Evolutionary conservation across 1,140 invertebrate genomes (phyloP).

Genomic region (Camponotus floridanus): DNA sequence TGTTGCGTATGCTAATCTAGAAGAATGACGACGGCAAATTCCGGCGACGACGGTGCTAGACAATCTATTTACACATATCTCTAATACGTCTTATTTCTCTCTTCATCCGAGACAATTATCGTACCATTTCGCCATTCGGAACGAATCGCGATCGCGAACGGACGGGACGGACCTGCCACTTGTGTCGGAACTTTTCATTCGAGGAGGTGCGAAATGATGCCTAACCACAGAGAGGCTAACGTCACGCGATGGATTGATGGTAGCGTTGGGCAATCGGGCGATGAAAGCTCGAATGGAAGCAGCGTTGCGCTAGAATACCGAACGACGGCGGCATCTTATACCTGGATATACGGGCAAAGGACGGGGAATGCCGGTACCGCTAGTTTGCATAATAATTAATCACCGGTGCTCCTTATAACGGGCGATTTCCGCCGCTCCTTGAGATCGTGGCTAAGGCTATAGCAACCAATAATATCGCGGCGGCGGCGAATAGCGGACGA

Average conservation of each 20-base stretch:
- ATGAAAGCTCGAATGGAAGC: conserved; percentile 47
- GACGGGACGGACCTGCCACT: background rate
- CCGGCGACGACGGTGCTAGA: conserved; percentile 27
- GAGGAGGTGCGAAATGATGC: conserved; percentile 51
- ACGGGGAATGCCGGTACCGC: conserved; percentile 74
- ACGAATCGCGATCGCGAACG: conserved; percentile 1
- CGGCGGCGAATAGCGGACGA: conserved; percentile 61
- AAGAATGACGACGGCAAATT: conserved; percentile 49
- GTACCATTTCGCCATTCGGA: conserved; percentile 39
- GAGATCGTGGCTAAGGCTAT: conserved; percentile 57
- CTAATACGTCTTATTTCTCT: conserved; percentile 28
- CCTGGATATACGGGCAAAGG: conserved; percentile 57
- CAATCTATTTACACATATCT: conserved; percentile 37
- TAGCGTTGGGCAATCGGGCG: conserved; percentile 54
- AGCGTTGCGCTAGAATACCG: conserved; percentile 21
- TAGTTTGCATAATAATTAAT: conserved; percentile 84
- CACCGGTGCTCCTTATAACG: conserved; percentile 78
- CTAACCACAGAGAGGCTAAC: conserved; percentile 48
- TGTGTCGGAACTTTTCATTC: conserved; percentile 16
- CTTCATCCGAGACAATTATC: conserved; percentile 36
- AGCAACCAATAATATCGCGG: conserved; percentile 66
- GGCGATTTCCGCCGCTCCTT: conserved; percentile 79
- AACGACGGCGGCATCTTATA: conserved; percentile 40
- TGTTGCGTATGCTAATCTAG: conserved; percentile 8
- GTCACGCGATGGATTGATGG: conserved; percentile 55